Conservation (phyloP, 2,888 invertebrate species). For the Venustoraphidia nigricollis region DNA sequence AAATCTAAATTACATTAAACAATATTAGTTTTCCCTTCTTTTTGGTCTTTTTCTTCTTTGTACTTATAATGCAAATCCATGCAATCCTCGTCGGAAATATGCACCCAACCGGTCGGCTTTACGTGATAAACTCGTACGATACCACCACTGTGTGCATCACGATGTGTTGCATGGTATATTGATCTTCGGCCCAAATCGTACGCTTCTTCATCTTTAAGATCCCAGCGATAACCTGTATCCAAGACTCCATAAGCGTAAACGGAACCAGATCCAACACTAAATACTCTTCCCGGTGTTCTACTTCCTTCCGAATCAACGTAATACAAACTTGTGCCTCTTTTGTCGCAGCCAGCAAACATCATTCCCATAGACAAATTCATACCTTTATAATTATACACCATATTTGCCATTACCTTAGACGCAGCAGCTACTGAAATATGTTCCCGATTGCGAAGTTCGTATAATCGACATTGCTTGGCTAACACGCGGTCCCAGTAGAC, state of each 20-base stretch:
- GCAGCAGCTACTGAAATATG: constrained; percentile 97
- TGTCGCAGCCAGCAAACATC: constrained; percentile 94
- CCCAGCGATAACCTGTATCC: constrained; percentile 80
- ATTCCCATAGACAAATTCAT: constrained; percentile 95
- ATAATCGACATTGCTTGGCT: constrained; percentile 92
- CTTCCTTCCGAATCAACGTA: constrained; percentile 96
- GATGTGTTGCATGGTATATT: constrained; percentile 94
- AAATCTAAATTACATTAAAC: constrained; percentile 8
- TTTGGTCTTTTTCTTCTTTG: constrained; percentile 34
- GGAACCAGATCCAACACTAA: constrained; percentile 96
- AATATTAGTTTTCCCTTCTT: constrained; percentile 8
- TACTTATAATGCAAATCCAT: constrained; percentile 83
- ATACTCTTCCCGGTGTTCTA: constrained; percentile 79
- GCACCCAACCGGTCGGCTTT: constrained; percentile 81
- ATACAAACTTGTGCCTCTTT: constrained; percentile 88
- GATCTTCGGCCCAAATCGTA: constrained; percentile 82
- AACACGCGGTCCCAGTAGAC: constrained; percentile 97
- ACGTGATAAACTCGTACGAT: constrained; percentile 91
- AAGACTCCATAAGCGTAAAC: constrained; percentile 93
- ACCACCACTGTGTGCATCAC: constrained; percentile 96
- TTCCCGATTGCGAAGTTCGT: constrained; percentile 89
- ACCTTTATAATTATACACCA: constrained; percentile 96
- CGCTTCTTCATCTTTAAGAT: constrained; percentile 81
- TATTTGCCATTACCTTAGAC: constrained; percentile 96
- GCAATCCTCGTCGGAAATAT: constrained; percentile 85